A percentile compares a stretch with the other conserved stretches of the same genome.
These are phyloP conservation scores for Gymnopithys bicolor DNA, from an alignment of 2,797 vertebrate genomes.

Conservation along the genomic window DNA sequence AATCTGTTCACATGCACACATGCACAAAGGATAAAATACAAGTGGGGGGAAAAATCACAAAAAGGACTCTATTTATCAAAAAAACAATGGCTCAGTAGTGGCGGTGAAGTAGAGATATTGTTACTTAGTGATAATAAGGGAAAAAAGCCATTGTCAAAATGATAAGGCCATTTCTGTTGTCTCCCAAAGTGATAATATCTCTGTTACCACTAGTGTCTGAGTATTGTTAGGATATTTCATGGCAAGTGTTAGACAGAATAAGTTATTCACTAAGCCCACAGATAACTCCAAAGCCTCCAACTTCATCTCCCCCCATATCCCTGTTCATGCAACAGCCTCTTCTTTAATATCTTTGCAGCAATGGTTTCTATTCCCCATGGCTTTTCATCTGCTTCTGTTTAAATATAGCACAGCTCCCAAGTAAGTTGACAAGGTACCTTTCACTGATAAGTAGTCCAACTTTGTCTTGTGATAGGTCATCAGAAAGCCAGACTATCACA, in stretches of 20 bases:
- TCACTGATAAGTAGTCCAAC: conserved; percentile 64
- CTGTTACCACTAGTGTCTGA: conserved; percentile 37
- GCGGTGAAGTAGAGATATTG: conserved; percentile 65
- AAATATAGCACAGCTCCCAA: conserved; percentile 3
- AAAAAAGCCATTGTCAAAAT: conserved; percentile 70
- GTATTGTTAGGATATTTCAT: conserved; percentile 71
- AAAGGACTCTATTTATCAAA: conserved; percentile 60
- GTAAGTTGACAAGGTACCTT: conserved; percentile 47
- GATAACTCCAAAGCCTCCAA: conserved; percentile 33
- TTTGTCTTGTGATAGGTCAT: conserved; percentile 43
- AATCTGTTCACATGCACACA: conserved; percentile 34
- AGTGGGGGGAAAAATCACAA: conserved; percentile 20
- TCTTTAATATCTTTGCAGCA: conserved; percentile 41
- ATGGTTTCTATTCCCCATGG: conserved; percentile 39
- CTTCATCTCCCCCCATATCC: conserved; percentile 28
- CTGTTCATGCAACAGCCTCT: conserved; percentile 3
- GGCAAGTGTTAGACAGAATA: conserved; percentile 62
- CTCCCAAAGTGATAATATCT: conserved; percentile 74
- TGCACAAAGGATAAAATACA: conserved; percentile 34
- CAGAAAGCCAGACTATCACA: conserved; percentile 30
- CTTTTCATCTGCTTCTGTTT: conserved; percentile 33
- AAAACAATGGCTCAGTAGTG: conserved; percentile 50
- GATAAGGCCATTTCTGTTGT: conserved; percentile 71
- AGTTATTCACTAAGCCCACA: conserved; percentile 62
- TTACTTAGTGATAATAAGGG: conserved; percentile 69